Base-by-base conservation (phyloP, 1,140 invertebrate species). In the Neuroterus valhalla region DNA sequence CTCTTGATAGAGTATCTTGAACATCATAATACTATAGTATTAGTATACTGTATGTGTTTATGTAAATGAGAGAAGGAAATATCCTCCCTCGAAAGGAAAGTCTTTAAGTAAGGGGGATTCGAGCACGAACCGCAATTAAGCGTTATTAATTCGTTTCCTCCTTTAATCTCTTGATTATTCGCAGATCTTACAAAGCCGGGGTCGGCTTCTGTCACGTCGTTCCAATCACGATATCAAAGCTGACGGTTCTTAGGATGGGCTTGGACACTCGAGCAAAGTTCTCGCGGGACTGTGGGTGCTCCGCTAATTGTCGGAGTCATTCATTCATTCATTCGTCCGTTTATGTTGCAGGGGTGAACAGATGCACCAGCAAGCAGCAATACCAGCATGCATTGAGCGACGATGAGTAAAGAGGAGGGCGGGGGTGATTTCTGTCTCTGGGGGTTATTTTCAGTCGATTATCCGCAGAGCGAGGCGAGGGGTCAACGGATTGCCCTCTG, bases 361-460 rank as follows among this genome's bases (percentile, higher is more conserved):
- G 86, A 87, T 87, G 86, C 85, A 86, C 73, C 76, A 75, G 50
- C 76, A 79, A 38, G 31, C 31, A 38, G 31, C 31, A 38, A 38
- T 38, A 38, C 31, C 31, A 38, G 31, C 4, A 38, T 85, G 83
- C 85, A 82, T 74, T 77, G 78, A 78, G 71, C 72, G 48, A 81
- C 72, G 74, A 74, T 78, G 75, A 74, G 73, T 52, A 66, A 48
- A 19, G 70, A 66, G 44, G 66, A 45, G 26, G 77, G 75, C 74
- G 76, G 66, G 52, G 74, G 31, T 48, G 71, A 71, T 75, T 52
- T 69, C 43, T 71, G 84, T 89, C 88, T 87, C 88, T 84, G 80
- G 88, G 88, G 88, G 84, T 89, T 89, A 88, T 89, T 89, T 88
- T 88, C 87, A 86, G 88, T 89, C 88, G 88, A 88, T 89, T 89